Conservation (phyloP, 2,797 vertebrate genomes). For the Kryptolebias ocellatus region DNA sequence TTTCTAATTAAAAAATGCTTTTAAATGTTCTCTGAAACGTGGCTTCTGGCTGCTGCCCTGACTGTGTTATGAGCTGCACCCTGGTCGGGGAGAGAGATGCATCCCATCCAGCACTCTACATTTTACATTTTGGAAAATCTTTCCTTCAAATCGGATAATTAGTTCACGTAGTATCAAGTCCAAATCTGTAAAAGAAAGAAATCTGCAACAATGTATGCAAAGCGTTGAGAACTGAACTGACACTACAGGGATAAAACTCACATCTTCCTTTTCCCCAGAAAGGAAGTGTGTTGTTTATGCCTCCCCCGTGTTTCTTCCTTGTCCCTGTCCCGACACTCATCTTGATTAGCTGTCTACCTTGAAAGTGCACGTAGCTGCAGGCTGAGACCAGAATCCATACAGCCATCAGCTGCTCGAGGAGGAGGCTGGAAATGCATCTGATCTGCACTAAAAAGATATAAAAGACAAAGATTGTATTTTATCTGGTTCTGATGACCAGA, state of each 20-base stretch:
- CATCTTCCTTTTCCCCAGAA: constrained; percentile 13
- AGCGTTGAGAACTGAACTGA: neutral
- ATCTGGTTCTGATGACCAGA: constrained; percentile 19
- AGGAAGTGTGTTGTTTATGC: constrained; percentile 29
- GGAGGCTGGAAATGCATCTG: constrained; percentile 11
- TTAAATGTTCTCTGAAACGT: constrained; percentile 3
- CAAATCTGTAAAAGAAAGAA: neutral
- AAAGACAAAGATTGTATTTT: constrained; percentile 22
- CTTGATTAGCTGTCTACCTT: constrained; percentile 55
- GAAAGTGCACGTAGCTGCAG: constrained; percentile 31
- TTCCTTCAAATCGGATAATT: constrained; percentile 17
- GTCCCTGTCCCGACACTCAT: constrained; percentile 29
- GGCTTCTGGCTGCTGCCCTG: constrained; percentile 8
- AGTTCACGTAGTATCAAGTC: neutral
- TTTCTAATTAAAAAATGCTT: neutral
- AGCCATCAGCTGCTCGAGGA: constrained; percentile 8
- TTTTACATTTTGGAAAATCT: neutral
- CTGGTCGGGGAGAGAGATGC: neutral
- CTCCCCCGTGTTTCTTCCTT: constrained; percentile 14
- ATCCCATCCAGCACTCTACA: neutral
- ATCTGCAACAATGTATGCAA: neutral
- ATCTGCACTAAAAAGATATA: constrained; percentile 30
- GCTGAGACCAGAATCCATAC: constrained; percentile 36
- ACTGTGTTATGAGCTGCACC: neutral
- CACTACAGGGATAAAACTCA: constrained; percentile 9